A percentile compares a stretch with the other conserved stretches of the same genome.
phyloP scores from a whole-genome alignment of 2,113 vertebrate genomes.

The Guaruba guarouba region DNA sequence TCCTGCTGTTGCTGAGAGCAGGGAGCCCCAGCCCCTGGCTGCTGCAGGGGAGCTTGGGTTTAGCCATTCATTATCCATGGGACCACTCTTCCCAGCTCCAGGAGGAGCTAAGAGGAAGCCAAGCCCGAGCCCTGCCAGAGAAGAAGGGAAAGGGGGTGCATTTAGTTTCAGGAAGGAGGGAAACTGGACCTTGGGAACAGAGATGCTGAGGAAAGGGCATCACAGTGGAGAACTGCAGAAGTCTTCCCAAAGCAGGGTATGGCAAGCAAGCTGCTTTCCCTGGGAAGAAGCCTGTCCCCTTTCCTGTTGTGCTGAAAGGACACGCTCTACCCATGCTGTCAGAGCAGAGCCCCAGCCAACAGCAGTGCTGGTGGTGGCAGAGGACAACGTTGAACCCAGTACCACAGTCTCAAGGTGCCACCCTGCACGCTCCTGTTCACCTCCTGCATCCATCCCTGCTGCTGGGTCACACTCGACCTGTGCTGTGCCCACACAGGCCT shows the following conservation, averaged over 20 bases:
- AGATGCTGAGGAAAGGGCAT: background rate
- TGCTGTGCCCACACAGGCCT: background rate
- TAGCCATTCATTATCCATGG: background rate
- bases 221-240: background rate
- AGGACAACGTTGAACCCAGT: background rate
- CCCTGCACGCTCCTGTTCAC: background rate
- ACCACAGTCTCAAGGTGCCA: background rate
- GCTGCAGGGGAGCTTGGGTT: fast-evolving
- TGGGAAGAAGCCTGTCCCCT: background rate
- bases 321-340: background rate
- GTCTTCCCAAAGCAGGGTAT: background rate
- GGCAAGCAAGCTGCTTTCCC: background rate
- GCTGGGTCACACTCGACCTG: background rate
- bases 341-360: background rate
- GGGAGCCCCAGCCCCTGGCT: background rate
- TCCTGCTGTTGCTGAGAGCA: background rate
- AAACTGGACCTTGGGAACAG: background rate
- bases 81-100: background rate
- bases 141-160: background rate
- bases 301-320: background rate
- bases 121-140: background rate
- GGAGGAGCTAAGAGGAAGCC: background rate
- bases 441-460: background rate
- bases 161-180: background rate
- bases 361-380: background rate